Percentiles rank a stretch among this genome's conserved stretches.
These are phyloP conservation scores for Poeciliopsis turrubarensis DNA, from an alignment of 2,113 vertebrate genomes.

Conservation along the genomic window DNA sequence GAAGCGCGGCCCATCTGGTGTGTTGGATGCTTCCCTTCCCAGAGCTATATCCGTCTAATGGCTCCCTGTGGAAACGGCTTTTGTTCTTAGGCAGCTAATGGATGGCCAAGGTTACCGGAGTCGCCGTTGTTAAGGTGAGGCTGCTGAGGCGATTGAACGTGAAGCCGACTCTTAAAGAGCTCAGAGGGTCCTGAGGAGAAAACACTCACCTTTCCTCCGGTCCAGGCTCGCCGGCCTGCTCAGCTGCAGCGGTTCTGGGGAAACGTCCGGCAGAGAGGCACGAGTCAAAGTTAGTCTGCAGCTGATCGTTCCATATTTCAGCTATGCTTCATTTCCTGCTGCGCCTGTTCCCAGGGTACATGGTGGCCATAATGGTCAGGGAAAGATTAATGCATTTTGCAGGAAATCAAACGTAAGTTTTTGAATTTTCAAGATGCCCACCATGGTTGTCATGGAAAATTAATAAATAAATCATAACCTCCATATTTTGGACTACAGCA, in stretches of 20 bases:
- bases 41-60: conserved; percentile 70
- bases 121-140: conserved; percentile 68
- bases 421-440: too few species aligned
- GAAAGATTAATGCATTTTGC: too few species aligned
- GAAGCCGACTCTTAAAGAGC: conserved; percentile 39
- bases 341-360: too few species aligned
- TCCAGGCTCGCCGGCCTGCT: conserved; percentile 1
- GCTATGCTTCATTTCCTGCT: too few species aligned
- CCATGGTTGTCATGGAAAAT: too few species aligned
- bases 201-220: conserved; percentile 8
- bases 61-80: conserved; percentile 69
- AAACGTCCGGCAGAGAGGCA: conserved; percentile 17
- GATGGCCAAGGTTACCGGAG: conserved; percentile 68
- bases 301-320: too few species aligned
- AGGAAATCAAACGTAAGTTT: too few species aligned
- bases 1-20: conserved; percentile 69
- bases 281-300: conserved; percentile 26
- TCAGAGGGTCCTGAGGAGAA: conserved; percentile 16
- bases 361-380: too few species aligned
- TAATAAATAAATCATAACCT: too few species aligned
- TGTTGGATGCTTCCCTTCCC: conserved; percentile 65
- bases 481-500: too few species aligned
- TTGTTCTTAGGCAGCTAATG: conserved; percentile 73
- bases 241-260: conserved; percentile 39
- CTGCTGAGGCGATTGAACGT: conserved; percentile 61